Percentiles rank a stretch among this genome's conserved stretches.
Conservation (phyloP, 2,113 vertebrate species). For the Ceyx melanurus region DNA sequence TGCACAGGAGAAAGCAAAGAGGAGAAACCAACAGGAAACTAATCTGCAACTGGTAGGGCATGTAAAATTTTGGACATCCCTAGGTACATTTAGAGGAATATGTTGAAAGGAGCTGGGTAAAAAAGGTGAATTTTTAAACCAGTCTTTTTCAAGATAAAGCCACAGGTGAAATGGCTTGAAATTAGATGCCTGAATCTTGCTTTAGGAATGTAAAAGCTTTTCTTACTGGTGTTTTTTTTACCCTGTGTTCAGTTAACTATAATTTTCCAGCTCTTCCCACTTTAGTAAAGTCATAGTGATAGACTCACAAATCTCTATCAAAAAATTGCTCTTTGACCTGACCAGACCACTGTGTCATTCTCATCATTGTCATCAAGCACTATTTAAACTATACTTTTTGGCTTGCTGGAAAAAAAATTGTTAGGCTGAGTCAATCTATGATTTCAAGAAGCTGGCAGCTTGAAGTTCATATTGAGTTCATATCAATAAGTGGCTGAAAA, state of each 20-base stretch:
- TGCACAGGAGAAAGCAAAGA: background rate
- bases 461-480: background rate
- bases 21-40: background rate
- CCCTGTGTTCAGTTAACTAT: background rate
- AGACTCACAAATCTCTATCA: background rate
- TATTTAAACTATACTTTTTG: background rate
- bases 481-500: background rate
- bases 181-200: background rate
- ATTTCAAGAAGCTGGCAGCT: background rate
- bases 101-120: background rate
- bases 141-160: background rate
- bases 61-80: background rate
- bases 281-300: background rate
- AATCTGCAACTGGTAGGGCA: background rate
- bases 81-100: background rate
- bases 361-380: background rate
- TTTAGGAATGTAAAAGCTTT: background rate
- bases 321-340: background rate
- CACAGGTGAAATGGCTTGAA: background rate
- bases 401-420: background rate
- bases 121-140: background rate
- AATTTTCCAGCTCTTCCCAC: background rate
- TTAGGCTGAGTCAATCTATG: background rate
- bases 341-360: background rate
- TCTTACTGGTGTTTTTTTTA: background rate